Percentiles rank a stretch among this genome's conserved stretches.
These are phyloP conservation scores for Lamellibrachia luymesi DNA, from an alignment of 1,140 invertebrate species.

Conservation along the genomic window DNA sequence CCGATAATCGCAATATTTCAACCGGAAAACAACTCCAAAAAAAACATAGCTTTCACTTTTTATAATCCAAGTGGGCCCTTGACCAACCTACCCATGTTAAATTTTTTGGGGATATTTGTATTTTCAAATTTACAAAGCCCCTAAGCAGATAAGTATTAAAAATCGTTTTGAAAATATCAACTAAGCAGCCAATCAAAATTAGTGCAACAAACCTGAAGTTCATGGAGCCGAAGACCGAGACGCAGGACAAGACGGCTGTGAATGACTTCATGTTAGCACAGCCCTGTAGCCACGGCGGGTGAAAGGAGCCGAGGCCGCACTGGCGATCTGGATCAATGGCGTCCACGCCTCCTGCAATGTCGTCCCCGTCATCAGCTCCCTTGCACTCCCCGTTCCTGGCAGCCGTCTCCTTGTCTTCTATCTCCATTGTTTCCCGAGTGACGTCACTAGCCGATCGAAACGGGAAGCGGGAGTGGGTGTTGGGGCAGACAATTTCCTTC, in stretches of 20 bases:
- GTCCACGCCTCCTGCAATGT: neutral
- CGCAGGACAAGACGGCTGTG: constrained; percentile 15
- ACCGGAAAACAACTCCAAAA: neutral
- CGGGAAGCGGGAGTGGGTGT: neutral
- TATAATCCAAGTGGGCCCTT: too few relatives aligned
- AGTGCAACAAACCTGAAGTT: constrained; percentile 4
- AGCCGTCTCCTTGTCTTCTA: neutral
- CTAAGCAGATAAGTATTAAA: too few relatives aligned
- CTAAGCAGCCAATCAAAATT: neutral
- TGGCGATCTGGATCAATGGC: constrained; percentile 30
- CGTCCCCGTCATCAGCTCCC: neutral
- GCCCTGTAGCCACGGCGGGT: constrained; percentile 66
- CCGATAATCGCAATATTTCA: neutral
- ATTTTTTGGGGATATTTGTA: too few relatives aligned
- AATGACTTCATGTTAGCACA: constrained; percentile 72
- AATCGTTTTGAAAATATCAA: neutral
- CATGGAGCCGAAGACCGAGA: constrained; percentile 11
- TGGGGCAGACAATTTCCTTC: neutral
- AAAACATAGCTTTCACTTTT: neutral
- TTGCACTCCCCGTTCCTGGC: neutral
- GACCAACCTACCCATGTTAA: neutral
- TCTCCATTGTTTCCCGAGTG: neutral
- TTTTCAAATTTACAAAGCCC: too few relatives aligned
- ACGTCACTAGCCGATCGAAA: neutral
- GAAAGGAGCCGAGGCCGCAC: constrained; percentile 65